These are phyloP conservation scores for Sycobia sp. DNA, from an alignment of 1,140 invertebrate species.

Conservation along the genomic window DNA sequence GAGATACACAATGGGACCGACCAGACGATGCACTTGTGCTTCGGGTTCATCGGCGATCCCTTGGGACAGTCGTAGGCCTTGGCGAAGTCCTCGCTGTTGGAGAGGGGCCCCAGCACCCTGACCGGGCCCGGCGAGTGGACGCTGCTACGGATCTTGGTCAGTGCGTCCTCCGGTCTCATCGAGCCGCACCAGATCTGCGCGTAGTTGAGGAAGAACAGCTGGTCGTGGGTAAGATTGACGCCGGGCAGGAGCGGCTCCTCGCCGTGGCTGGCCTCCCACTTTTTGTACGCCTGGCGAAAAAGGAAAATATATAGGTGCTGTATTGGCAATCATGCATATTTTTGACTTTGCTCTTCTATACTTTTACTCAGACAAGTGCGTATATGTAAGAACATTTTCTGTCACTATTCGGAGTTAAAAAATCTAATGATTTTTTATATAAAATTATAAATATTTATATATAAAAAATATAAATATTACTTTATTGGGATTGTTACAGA, in stretches of 20 bases:
- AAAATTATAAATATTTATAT: too few relatives aligned
- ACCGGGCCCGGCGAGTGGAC: slow-evolving; percentile 95
- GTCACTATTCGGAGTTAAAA: too few relatives aligned
- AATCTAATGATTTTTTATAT: too few relatives aligned
- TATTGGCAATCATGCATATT: neutral
- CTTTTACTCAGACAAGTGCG: too few relatives aligned
- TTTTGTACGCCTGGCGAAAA: slow-evolving; percentile 80
- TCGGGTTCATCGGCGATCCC: slow-evolving; percentile 89
- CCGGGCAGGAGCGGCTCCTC: slow-evolving; percentile 77
- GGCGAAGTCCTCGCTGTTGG: slow-evolving; percentile 91
- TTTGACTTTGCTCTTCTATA: too few relatives aligned
- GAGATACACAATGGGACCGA: too few relatives aligned
- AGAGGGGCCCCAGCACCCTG: slow-evolving; percentile 87
- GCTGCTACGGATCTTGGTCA: slow-evolving; percentile 91
- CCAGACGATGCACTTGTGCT: slow-evolving; percentile 92
- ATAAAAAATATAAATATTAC: too few relatives aligned
- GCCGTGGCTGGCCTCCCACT: slow-evolving; percentile 76
- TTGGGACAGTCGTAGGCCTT: slow-evolving; percentile 78
- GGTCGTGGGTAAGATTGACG: slow-evolving; percentile 82
- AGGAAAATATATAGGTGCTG: too few relatives aligned
- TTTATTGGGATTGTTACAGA: too few relatives aligned
- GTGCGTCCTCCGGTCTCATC: slow-evolving; percentile 93
- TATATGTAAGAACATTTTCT: too few relatives aligned
- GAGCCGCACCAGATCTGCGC: slow-evolving; percentile 96
- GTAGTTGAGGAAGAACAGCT: slow-evolving; percentile 89